A percentile compares a stretch with the other conserved stretches of the same genome.
phyloP scores from a whole-genome alignment of 1,140 invertebrate species.

The Brachionus asplanchnoidis region DNA sequence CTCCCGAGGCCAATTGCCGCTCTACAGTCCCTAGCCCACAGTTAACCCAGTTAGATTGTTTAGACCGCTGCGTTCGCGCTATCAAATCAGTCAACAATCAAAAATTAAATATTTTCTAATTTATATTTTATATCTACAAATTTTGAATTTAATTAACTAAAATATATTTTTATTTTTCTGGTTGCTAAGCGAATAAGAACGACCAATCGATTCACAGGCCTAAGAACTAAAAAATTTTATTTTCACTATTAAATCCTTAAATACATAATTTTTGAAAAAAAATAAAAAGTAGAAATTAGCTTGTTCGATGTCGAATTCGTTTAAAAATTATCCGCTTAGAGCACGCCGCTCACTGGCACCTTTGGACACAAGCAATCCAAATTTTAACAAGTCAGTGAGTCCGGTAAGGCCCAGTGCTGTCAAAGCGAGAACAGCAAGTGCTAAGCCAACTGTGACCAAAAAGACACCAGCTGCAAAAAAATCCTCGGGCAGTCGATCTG shows the following conservation, averaged over 20 bases:
- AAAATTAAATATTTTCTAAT: constrained; percentile 25
- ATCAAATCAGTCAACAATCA: constrained; percentile 8
- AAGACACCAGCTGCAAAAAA: background rate
- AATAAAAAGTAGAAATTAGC: constrained; percentile 11
- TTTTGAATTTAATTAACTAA: background rate
- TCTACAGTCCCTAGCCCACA: background rate
- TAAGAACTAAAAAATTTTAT: background rate
- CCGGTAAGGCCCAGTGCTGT: background rate
- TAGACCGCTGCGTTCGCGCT: background rate
- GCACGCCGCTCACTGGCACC: constrained; percentile 16
- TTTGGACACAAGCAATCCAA: constrained; percentile 36
- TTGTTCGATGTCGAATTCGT: constrained; percentile 6
- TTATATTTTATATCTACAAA: background rate
- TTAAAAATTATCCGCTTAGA: background rate
- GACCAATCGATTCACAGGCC: constrained; percentile 13
- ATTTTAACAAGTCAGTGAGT: constrained; percentile 26
- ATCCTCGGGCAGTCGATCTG: background rate
- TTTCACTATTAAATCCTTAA: constrained; percentile 22
- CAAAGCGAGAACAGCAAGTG: background rate
- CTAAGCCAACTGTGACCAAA: background rate
- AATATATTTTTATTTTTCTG: background rate
- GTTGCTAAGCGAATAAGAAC: constrained; percentile 13
- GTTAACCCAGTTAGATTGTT: background rate
- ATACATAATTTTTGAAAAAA: constrained; percentile 32
- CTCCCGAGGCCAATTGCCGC: background rate